These are phyloP conservation scores for Dromococcyx pavoninus DNA, from an alignment of 2,797 vertebrate species.

Conservation along the genomic window DNA sequence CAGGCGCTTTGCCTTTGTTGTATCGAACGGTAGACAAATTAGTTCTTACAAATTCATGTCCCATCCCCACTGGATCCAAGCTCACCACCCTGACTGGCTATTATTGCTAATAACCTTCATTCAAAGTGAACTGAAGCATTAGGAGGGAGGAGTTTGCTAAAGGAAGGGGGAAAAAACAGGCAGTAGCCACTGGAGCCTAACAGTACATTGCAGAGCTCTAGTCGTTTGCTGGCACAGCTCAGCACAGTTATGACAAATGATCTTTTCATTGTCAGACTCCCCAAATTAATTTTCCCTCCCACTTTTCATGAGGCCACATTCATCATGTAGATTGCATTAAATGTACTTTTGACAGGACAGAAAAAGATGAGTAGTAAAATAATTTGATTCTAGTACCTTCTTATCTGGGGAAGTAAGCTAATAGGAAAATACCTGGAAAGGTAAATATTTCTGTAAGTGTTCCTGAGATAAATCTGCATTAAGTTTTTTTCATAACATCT, in stretches of 20 bases:
- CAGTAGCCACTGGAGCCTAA: slow-evolving; percentile 36
- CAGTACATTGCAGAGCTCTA: slow-evolving; percentile 60
- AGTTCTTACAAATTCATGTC: slow-evolving; percentile 78
- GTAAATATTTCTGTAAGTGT: slow-evolving; percentile 31
- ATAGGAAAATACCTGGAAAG: neutral
- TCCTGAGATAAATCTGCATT: neutral
- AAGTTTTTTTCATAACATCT: neutral
- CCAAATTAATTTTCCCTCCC: slow-evolving; percentile 74
- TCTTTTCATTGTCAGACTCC: slow-evolving; percentile 64
- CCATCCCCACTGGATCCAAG: slow-evolving; percentile 38
- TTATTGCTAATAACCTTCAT: slow-evolving; percentile 74
- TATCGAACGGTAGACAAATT: slow-evolving; percentile 86
- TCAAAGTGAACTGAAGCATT: slow-evolving; percentile 31
- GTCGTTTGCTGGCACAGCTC: slow-evolving; percentile 13
- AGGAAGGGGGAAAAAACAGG: slow-evolving; percentile 51
- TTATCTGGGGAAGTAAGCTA: slow-evolving; percentile 37
- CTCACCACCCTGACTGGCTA: slow-evolving; percentile 47
- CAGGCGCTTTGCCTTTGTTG: slow-evolving; percentile 80
- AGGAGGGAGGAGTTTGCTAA: slow-evolving; percentile 39
- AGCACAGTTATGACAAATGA: slow-evolving; percentile 65
- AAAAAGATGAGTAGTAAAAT: slow-evolving; percentile 57
- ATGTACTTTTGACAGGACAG: slow-evolving; percentile 58
- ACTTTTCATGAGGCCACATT: slow-evolving; percentile 61
- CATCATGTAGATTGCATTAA: slow-evolving; percentile 69
- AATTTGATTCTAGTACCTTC: slow-evolving; percentile 54